phyloP scores from a whole-genome alignment of 2,888 invertebrate genomes.

The Cephalotes varians region DNA sequence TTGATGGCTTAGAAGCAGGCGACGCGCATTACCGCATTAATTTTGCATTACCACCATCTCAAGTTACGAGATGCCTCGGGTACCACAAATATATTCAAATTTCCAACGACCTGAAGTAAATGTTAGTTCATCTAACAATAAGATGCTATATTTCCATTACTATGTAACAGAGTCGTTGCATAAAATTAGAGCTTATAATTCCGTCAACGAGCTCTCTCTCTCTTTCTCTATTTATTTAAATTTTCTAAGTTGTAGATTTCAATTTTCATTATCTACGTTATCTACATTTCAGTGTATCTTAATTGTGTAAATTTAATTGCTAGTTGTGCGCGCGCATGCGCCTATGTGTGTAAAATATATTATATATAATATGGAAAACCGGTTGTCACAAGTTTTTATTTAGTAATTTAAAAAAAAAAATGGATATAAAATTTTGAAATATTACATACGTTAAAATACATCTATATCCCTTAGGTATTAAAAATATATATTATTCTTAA shows the following conservation, averaged over 20 bases:
- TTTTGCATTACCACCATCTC: conserved; percentile 42
- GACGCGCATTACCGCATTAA: conserved; percentile 26
- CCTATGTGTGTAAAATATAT: too few species aligned
- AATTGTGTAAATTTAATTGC: conserved; percentile 57
- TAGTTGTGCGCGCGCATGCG: neutral
- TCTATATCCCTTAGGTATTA: too few species aligned
- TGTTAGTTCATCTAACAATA: conserved; percentile 52
- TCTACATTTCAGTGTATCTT: conserved; percentile 47
- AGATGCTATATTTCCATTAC: conserved; percentile 54
- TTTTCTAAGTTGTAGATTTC: conserved; percentile 71
- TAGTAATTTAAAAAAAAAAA: too few species aligned
- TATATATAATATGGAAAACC: too few species aligned
- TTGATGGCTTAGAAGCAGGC: conserved; percentile 17
- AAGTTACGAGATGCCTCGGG: conserved; percentile 14
- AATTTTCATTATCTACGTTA: conserved; percentile 64
- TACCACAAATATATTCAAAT: conserved; percentile 53
- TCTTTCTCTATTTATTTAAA: neutral
- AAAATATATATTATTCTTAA: too few species aligned
- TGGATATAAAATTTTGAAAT: too few species aligned
- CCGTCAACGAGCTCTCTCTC: conserved; percentile 60
- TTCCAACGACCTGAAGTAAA: conserved; percentile 35
- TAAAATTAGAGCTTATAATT: conserved; percentile 59
- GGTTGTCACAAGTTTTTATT: too few species aligned
- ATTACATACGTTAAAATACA: too few species aligned
- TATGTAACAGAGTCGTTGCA: conserved; percentile 52